phyloP scores from a whole-genome alignment of 1,140 invertebrate species.

The Calosoma granatense region DNA sequence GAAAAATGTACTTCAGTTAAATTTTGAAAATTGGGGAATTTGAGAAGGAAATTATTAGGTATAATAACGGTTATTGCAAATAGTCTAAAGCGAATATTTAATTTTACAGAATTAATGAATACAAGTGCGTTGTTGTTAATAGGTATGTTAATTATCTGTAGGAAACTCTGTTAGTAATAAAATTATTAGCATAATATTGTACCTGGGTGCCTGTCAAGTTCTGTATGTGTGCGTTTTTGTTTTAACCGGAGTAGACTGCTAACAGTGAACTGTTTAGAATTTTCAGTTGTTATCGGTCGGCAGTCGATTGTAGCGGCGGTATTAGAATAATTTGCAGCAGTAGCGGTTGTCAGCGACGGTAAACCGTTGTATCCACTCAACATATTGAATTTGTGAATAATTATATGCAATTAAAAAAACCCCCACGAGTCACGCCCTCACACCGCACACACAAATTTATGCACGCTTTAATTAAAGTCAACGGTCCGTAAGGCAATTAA shows the following conservation, averaged over 20 bases:
- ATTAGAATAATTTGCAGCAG: not conserved
- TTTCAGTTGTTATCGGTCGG: constrained; percentile 16
- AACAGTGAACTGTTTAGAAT: constrained; percentile 28
- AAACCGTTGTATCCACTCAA: not conserved
- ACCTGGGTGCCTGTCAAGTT: constrained; percentile 12
- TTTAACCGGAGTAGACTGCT: constrained; percentile 26
- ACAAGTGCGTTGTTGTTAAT: no score
- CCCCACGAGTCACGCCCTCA: not conserved
- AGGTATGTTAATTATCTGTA: no score
- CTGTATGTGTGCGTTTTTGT: constrained; percentile 18
- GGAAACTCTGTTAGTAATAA: no score
- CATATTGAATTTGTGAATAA: not conserved
- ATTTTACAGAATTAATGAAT: no score
- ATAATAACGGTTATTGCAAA: no score
- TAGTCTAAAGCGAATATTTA: no score
- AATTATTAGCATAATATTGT: no score
- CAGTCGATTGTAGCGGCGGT: not conserved
- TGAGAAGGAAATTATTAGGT: no score
- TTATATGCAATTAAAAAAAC: not conserved
- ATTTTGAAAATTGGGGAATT: no score
- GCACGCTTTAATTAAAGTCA: not conserved
- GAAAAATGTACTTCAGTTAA: no score
- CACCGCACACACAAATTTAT: not conserved
- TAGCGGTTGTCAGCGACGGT: not conserved
- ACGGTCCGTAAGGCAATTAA: not conserved